Evolutionary conservation across 2,888 invertebrate genomes (phyloP).

Genomic region (Morinoia aosen): DNA sequence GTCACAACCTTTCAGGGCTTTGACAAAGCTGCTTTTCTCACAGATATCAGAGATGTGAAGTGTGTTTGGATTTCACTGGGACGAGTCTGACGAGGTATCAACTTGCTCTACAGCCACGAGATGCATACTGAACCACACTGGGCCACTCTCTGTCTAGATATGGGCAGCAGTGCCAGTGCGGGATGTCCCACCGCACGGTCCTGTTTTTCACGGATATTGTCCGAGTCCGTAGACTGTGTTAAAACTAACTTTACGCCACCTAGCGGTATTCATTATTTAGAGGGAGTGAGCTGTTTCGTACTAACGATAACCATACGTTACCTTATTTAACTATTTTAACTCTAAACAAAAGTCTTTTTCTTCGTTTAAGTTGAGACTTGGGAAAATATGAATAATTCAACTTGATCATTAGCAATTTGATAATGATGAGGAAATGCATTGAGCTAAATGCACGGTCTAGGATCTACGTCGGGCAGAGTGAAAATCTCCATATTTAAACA

Average conservation of each 20-base stretch:
- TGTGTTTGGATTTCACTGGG: neutral
- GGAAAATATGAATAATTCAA: neutral
- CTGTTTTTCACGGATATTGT: neutral
- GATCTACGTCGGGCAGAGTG: neutral
- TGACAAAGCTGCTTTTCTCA: neutral
- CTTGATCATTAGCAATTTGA: neutral
- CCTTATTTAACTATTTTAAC: neutral
- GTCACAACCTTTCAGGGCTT: neutral
- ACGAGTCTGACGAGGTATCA: neutral
- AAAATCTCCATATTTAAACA: neutral
- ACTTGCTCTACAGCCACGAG: neutral
- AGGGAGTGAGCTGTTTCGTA: neutral
- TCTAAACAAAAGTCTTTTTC: neutral
- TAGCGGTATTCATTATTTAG: neutral
- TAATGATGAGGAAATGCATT: neutral
- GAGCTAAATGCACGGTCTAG: neutral
- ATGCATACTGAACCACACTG: neutral
- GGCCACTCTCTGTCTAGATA: neutral
- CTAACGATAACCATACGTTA: neutral
- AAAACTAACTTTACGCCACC: neutral
- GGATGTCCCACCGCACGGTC: neutral
- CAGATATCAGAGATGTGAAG: neutral
- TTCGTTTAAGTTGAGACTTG: neutral
- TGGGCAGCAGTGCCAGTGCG: neutral
- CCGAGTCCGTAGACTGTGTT: neutral